Base-by-base conservation (phyloP, 1,140 invertebrate genomes). In the Nymphalis io region DNA sequence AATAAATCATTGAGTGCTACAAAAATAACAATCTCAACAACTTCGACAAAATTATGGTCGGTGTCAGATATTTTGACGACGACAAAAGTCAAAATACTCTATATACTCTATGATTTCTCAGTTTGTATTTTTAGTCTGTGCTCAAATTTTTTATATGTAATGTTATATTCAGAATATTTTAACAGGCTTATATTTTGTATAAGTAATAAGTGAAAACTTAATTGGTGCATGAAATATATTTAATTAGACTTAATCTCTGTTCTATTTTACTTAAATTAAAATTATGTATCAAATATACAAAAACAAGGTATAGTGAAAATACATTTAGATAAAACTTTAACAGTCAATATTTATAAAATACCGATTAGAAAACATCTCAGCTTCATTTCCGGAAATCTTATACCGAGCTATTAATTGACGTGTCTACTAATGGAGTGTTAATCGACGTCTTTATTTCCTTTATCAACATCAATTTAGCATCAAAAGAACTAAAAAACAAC, bases 391-490 rank as follows among this genome's bases (percentile, higher is more conserved):
- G 27, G 51, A 55, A 23, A 55, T 55, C 21, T 55, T 21, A 55
- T n/a, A 55, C 51, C 3, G 20, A 4, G 23, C 3, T 23, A 27
- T 55, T 27, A 55, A 55, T 55, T 55, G 51, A 23, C 51, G 51
- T 21, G 20, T 55, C 51, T 55, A 13, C 21, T 55, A 55, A 55
- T 55, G 51, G 51, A 55, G 51, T 55, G 51, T 27, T 55, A 55
- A 55, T 55, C 23, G 51, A 55, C 51, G 51, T 23, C 21, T 27
- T 6, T 55, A 55, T 55, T 27, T 23, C 51, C 51, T 23, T 6
- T 51, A 55, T 55, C 51, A 27, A 55, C 46, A 53, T 18, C 51
- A 55, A 27, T 27, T 55, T 55, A 27, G 16, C 21, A 15, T 55
- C 21, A 27, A 55, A 55, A 13, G 11, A 55, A 55, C 18, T 2